Evolutionary conservation across 92 coral and sea anemone genomes (phyloP).

Genomic region (Actinostola sp.): DNA sequence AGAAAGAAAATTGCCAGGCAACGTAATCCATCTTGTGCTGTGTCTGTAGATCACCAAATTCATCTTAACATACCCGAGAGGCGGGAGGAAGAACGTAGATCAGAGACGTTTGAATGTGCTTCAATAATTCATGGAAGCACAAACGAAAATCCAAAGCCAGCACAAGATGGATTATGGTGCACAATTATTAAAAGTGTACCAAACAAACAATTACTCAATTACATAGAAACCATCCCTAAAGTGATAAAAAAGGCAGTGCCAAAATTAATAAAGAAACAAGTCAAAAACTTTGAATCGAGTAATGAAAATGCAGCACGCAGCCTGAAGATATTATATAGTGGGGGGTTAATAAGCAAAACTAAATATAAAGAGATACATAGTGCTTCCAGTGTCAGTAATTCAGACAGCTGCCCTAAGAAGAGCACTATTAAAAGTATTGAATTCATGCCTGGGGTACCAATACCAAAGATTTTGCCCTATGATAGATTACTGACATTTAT

Average conservation of each 20-base stretch:
- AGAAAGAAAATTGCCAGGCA: no score
- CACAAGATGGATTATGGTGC: conserved; percentile 42
- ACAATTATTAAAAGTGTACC: conserved; percentile 33
- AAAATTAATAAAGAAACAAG: conserved; percentile 18
- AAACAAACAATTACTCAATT: neutral
- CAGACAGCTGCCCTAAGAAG: conserved; percentile 1
- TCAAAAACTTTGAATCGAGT: conserved; percentile 34
- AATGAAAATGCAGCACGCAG: no score
- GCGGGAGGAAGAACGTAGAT: neutral
- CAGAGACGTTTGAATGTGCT: neutral
- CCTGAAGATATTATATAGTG: conserved; percentile 47
- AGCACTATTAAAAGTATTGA: neutral
- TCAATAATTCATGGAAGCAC: conserved; percentile 11
- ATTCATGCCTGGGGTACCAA: conserved; percentile 29
- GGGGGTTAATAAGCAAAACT: conserved; percentile 37
- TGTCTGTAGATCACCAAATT: no score
- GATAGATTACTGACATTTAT: conserved; percentile 45
- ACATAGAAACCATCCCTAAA: conserved; percentile 24
- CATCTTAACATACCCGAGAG: conserved; percentile 7
- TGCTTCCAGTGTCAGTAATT: conserved; percentile 24
- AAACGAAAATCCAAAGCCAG: neutral
- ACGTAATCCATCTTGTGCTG: conserved; percentile 8
- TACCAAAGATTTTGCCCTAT: conserved; percentile 53
- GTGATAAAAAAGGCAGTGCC: conserved; percentile 25
- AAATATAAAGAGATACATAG: conserved; percentile 48